These are phyloP conservation scores for Gymnogyps californianus DNA, from an alignment of 2,113 vertebrate species.

Conservation along the genomic window DNA sequence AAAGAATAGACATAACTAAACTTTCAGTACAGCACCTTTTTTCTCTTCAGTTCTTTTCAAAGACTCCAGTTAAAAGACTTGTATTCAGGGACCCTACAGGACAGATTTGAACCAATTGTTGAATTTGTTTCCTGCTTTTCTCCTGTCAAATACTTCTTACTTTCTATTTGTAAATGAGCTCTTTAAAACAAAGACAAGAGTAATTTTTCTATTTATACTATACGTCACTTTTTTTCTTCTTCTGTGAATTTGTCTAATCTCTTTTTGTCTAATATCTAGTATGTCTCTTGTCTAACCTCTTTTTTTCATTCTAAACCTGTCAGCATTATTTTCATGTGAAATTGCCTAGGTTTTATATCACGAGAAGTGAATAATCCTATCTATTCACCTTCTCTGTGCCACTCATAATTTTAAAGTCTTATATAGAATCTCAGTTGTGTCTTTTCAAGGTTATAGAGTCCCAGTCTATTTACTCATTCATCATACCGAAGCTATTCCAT, in stretches of 20 bases:
- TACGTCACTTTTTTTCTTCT: neutral
- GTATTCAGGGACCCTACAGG: neutral
- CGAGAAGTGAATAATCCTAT: neutral
- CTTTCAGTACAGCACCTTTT: neutral
- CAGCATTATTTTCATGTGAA: neutral
- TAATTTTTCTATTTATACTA: neutral
- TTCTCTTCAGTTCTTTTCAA: neutral
- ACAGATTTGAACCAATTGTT: neutral
- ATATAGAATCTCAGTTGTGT: neutral
- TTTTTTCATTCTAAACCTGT: neutral
- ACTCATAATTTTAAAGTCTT: neutral
- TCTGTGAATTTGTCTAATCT: neutral
- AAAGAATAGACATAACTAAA: neutral
- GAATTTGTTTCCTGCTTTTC: neutral
- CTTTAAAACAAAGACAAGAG: neutral
- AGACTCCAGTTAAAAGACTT: neutral
- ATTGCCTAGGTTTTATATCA: neutral
- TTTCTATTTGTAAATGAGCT: neutral
- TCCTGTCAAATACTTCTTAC: neutral
- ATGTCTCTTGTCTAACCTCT: neutral
- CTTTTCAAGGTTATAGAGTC: conserved; percentile 31
- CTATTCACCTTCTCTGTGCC: neutral
- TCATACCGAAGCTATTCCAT: neutral
- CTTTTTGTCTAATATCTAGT: neutral
- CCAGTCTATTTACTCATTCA: neutral